These are phyloP conservation scores for Calephelis virginiensis DNA, from an alignment of 1,140 invertebrate genomes.

Conservation along the genomic window DNA sequence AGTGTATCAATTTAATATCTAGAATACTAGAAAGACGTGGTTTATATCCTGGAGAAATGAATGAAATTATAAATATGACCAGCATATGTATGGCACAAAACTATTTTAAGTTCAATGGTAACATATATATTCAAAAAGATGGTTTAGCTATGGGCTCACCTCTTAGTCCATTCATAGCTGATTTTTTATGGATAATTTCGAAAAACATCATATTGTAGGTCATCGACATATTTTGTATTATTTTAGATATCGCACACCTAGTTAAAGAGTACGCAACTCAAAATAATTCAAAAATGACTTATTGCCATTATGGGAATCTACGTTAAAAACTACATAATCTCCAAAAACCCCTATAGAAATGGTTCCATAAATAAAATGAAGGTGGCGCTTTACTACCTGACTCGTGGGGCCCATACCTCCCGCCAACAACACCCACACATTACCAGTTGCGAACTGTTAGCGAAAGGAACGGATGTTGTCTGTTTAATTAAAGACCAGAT, in stretches of 20 bases:
- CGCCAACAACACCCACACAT: slow-evolving; percentile 7
- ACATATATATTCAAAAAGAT: too few relatives aligned
- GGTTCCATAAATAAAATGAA: slow-evolving; percentile 13
- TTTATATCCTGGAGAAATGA: too few relatives aligned
- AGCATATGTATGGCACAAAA: too few relatives aligned
- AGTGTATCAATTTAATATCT: too few relatives aligned
- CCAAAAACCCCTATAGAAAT: slow-evolving; percentile 6
- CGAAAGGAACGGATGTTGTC: background rate
- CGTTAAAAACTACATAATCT: slow-evolving; percentile 4
- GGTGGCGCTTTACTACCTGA: background rate
- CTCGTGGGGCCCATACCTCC: background rate
- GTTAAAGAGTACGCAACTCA: slow-evolving; percentile 2
- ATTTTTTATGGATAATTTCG: too few relatives aligned
- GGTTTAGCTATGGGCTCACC: too few relatives aligned
- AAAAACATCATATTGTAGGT: too few relatives aligned
- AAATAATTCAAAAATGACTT: slow-evolving; percentile 5
- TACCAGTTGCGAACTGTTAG: slow-evolving; percentile 2
- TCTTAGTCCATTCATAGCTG: too few relatives aligned
- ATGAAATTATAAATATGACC: too few relatives aligned
- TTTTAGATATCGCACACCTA: slow-evolving; percentile 4
- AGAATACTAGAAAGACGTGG: too few relatives aligned
- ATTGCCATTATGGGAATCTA: background rate
- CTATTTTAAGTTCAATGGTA: too few relatives aligned
- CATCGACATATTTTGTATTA: too few relatives aligned
- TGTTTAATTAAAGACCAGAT: slow-evolving; percentile 15